phyloP scores from a whole-genome alignment of 2,113 vertebrate genomes.

The Cebidichthys violaceus region DNA sequence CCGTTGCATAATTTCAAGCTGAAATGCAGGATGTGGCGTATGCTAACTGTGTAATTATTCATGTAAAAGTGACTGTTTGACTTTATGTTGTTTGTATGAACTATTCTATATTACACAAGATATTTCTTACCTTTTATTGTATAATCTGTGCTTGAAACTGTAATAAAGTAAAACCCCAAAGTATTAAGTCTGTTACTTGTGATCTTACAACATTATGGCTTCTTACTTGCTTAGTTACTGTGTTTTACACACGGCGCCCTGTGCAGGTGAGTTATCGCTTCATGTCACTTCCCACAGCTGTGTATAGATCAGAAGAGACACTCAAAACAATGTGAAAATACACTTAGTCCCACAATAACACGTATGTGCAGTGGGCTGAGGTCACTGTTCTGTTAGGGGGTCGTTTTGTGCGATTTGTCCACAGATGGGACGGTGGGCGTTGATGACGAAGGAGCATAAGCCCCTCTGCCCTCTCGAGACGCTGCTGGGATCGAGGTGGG shows the following conservation, averaged over 20 bases:
- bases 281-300: not conserved
- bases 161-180: conserved; percentile 30
- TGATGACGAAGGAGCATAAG: conserved; percentile 33
- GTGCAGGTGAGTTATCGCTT: not conserved
- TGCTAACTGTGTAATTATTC: conserved; percentile 45
- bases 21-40: conserved; percentile 24
- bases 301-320: not conserved
- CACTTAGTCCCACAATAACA: not conserved
- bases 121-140: conserved; percentile 36
- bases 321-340: not conserved
- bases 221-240: not conserved
- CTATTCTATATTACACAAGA: conserved; percentile 31
- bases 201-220: not conserved
- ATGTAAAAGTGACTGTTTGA: conserved; percentile 31
- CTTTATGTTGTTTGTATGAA: conserved; percentile 20
- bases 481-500: conserved; percentile 48
- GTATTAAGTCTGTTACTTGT: not conserved
- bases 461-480: conserved; percentile 28
- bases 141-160: conserved; percentile 38
- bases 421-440: conserved; percentile 36
- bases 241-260: not conserved
- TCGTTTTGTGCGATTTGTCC: conserved; percentile 7
- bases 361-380: conserved; percentile 3
- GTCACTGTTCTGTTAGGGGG: not conserved
- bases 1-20: conserved; percentile 20